Conservation (phyloP, 35 echinoderm and acorn worm genomes). For the Lytechinus variegatus region DNA sequence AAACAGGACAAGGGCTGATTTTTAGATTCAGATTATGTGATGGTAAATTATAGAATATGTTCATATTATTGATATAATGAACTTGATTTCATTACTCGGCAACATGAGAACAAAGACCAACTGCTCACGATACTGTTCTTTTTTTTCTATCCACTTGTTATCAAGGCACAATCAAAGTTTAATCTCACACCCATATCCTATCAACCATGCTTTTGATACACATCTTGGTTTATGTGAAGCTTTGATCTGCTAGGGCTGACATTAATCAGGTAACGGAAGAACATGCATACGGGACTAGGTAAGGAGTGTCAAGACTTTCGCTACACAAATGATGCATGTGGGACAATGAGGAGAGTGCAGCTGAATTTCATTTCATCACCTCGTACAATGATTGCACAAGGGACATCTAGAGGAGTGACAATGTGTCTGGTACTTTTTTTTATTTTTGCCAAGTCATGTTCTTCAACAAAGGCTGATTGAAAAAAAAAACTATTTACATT, state of each 20-base stretch:
- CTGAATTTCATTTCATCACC: background rate
- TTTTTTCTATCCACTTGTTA: background rate
- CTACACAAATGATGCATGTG: conserved; percentile 2
- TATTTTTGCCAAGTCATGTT: background rate
- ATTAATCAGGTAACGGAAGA: background rate
- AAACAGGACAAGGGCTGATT: background rate
- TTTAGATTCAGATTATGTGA: background rate
- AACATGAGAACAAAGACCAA: background rate
- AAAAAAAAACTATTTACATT: background rate
- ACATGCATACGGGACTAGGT: background rate
- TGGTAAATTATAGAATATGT: background rate
- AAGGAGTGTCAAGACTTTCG: conserved; percentile 16
- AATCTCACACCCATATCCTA: background rate
- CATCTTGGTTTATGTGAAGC: background rate
- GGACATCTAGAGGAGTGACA: background rate
- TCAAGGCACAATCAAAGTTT: background rate
- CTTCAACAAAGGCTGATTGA: background rate
- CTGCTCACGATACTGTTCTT: background rate
- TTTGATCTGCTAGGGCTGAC: background rate
- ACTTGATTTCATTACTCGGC: background rate
- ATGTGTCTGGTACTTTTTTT: background rate
- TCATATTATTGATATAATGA: background rate
- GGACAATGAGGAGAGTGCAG: background rate
- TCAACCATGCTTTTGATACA: background rate
- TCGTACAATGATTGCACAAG: background rate